Conservation (phyloP, 2,888 invertebrate genomes). For the Tricholauxania praeusta region DNA sequence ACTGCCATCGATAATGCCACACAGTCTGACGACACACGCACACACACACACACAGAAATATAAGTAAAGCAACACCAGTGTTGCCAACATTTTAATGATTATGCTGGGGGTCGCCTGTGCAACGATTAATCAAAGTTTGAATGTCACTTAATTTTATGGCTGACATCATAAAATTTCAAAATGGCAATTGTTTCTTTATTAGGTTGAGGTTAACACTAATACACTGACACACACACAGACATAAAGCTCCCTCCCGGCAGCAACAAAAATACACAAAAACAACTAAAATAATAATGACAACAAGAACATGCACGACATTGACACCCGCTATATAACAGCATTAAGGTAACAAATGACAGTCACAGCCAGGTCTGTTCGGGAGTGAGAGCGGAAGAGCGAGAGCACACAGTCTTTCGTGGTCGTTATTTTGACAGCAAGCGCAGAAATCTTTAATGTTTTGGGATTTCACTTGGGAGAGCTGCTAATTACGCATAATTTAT, state of each 20-base stretch:
- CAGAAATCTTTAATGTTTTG: conserved; percentile 9
- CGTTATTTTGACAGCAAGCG: conserved; percentile 7
- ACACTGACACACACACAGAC: not conserved
- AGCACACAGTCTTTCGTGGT: no score
- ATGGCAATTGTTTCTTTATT: conserved; percentile 42
- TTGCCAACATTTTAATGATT: conserved; percentile 44
- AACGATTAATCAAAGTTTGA: conserved; percentile 49
- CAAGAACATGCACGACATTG: not conserved
- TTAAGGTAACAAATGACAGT: no score
- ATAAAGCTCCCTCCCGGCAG: no score
- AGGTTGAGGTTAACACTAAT: conserved; percentile 10
- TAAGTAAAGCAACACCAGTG: not conserved
- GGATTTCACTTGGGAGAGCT: conserved; percentile 8
- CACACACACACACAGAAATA: not conserved
- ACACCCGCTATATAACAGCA: not conserved
- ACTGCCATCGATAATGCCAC: not conserved
- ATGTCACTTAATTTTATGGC: conserved; percentile 50
- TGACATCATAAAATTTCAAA: conserved; percentile 45
- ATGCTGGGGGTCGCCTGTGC: conserved; percentile 42
- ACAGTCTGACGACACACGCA: not conserved
- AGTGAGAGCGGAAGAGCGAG: not conserved
- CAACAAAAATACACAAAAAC: not conserved
- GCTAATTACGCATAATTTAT: conserved; percentile 26
- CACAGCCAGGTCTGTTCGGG: not conserved
- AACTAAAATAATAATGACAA: no score